Evolutionary conservation across 2,797 vertebrate genomes (phyloP), one percentile per base, ranked within the genome.

Genomic region (Eurystomus glaucurus): DNA sequence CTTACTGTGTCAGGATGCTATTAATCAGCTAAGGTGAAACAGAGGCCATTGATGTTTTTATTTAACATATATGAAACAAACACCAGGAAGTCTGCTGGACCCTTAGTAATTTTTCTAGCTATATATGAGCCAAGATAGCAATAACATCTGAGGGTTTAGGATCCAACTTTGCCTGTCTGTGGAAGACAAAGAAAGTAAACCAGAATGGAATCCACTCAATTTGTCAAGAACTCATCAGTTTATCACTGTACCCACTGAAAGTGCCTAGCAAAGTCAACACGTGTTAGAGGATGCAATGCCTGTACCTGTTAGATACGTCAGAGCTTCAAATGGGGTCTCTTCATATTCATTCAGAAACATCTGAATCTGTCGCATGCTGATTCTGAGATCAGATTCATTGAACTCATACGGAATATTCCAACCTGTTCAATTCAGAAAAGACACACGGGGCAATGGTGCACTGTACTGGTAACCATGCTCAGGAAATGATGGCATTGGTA

Each of bases 351-450:
- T 99, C 94, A 99, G 97, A 95, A 99, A 99, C 99, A 99, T 99
- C 97, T 99, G 99, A 89, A 99, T 99, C 98, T 99, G 99, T 64
- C 97, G 98, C 97, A 99, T 98, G 41, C 99, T 99, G 97, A 99
- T 99, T 90, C 98, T 98, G 82, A 99, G 97, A 93, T 99, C 99
- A 20, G 99, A 99, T 93, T 99, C 99, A 0, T 99, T 99, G 96
- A 99, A 99, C 96, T 99, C 99, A 6, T 99, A 99, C 1, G 99
- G 99, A 96, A 99, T 99, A 97, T 99, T 99, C 99, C 99, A 99
- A 60, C 99, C 99, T 99, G 90, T 82, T 75, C 5, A 18, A 48
- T 81, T 57, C n/a, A 93, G 75, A 84, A 69, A 60, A 92, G 55
- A 91, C 9, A 41, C 2, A 58, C 13, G 64, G 39, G 89, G 54